Conservation (phyloP, 1,140 invertebrate genomes). For the Physella acuta region DNA sequence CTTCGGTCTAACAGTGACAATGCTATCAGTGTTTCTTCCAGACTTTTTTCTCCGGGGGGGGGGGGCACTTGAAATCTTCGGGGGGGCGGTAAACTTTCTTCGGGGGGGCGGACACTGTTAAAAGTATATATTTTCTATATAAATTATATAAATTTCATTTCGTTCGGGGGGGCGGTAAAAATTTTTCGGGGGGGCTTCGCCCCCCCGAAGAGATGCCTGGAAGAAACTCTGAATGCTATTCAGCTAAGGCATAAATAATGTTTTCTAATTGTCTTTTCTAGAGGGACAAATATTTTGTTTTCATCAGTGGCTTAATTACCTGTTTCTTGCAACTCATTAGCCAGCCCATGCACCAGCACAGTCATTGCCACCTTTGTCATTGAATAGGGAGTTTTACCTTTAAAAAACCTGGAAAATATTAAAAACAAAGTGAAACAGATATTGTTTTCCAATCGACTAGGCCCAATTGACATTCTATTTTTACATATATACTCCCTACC, state of each 20-base stretch:
- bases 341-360: conserved; percentile 43
- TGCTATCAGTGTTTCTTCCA: no score
- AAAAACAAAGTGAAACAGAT: neutral
- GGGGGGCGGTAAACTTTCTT: no score
- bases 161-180: no score
- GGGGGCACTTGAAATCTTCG: no score
- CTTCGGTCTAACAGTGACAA: no score
- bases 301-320: no score
- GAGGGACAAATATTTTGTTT: no score
- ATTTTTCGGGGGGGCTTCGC: no score
- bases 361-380: conserved; percentile 49
- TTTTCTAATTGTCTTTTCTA: neutral
- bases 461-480: neutral
- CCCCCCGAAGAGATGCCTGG: neutral
- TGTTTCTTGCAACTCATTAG: conserved; percentile 40
- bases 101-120: no score
- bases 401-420: conserved; percentile 41
- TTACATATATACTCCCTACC: conserved; percentile 27
- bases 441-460: neutral
- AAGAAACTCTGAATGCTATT: neutral
- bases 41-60: no score
- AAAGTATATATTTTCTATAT: no score
- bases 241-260: neutral
- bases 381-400: conserved; percentile 50
- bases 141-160: no score